Conservation (phyloP, 2,888 invertebrate species). For the Synanthedon formicaeformis region DNA sequence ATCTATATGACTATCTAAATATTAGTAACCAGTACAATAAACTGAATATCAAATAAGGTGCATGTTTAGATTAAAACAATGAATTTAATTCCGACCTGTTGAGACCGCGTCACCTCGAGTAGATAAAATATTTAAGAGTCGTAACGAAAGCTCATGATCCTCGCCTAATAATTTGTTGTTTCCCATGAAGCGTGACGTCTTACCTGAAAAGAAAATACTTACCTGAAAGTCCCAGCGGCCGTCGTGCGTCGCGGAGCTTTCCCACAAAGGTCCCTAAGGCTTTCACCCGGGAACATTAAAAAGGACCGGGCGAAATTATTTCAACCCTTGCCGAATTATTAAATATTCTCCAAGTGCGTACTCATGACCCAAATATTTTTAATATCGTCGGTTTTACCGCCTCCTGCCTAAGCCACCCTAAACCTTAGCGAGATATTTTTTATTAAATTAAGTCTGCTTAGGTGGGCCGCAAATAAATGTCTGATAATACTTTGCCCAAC, state of each 20-base stretch:
- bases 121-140: too few species aligned
- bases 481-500: too few species aligned
- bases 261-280: slow-evolving; percentile 7
- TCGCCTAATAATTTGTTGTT: slow-evolving; percentile 13
- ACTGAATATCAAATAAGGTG: too few species aligned
- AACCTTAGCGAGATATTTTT: neutral
- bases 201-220: neutral
- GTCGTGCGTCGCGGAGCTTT: slow-evolving; percentile 5
- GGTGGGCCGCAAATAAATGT: too few species aligned
- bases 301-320: slow-evolving; percentile 29
- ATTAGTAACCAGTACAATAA: too few species aligned
- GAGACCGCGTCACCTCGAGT: too few species aligned
- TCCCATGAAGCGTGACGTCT: slow-evolving; percentile 19
- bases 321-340: slow-evolving; percentile 41
- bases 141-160: too few species aligned
- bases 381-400: slow-evolving; percentile 17
- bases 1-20: too few species aligned
- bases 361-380: slow-evolving; percentile 19
- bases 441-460: neutral
- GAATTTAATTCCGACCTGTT: too few species aligned
- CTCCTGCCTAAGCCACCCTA: neutral
- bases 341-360: slow-evolving; percentile 27
- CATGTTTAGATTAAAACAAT: too few species aligned
- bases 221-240: slow-evolving; percentile 7
- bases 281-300: slow-evolving; percentile 13